A percentile compares a stretch with the other conserved stretches of the same genome.
phyloP scores from a whole-genome alignment of 2,888 invertebrate genomes.

The Luperina testacea region DNA sequence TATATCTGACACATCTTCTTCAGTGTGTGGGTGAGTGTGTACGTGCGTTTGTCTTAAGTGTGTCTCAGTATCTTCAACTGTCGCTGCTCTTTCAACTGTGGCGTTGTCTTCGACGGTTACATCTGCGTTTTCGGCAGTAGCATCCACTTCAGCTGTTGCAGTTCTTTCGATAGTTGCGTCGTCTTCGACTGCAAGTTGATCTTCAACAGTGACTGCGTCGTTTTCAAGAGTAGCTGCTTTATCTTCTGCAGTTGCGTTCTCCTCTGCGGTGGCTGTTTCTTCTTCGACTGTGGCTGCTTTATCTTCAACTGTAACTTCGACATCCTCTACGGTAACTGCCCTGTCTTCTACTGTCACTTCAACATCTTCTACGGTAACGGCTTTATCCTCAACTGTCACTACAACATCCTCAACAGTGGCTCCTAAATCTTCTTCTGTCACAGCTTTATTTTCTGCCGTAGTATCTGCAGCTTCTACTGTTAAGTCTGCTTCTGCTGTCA shows the following conservation, averaged over 20 bases:
- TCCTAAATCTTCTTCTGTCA: not conserved
- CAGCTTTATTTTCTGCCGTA: not conserved
- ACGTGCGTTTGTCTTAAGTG: not conserved
- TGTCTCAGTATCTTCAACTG: not conserved
- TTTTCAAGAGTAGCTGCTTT: not conserved
- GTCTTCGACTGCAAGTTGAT: conserved; percentile 1
- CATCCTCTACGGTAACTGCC: conserved; percentile 5
- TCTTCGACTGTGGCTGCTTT: not conserved
- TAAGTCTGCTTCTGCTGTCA: not conserved
- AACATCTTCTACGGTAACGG: conserved; percentile 7
- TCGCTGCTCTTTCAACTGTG: not conserved
- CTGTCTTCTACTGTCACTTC: conserved; percentile 6
- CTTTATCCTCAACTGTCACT: not conserved
- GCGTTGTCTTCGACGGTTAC: not conserved
- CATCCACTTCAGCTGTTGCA: not conserved
- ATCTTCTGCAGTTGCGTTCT: not conserved
- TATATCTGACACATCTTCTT: not conserved
- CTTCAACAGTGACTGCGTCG: conserved; percentile 7
- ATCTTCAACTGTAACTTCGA: not conserved
- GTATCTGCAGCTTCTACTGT: conserved; percentile 14
- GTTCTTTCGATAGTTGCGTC: not conserved
- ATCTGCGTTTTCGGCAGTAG: conserved; percentile 3
- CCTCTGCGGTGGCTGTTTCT: not conserved
- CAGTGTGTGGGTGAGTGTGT: not conserved
- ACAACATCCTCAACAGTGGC: conserved; percentile 1